Evolutionary conservation across 2,113 vertebrate species (phyloP).

Genomic region (Odobenus rosmarus): DNA sequence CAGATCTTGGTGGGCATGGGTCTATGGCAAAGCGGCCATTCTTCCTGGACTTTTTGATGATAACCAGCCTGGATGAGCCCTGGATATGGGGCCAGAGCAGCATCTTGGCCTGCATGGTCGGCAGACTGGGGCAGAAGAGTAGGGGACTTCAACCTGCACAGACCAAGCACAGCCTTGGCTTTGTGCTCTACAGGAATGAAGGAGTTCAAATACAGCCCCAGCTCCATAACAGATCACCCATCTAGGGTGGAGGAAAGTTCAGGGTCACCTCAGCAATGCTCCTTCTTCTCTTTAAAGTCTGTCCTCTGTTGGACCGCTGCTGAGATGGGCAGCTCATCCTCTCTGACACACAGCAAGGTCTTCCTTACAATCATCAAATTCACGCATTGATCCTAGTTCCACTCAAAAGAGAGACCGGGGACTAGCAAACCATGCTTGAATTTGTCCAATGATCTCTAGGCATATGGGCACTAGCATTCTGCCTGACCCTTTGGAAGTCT

Average conservation of each 20-base stretch:
- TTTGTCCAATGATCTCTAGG: not conserved
- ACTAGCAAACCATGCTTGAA: not conserved
- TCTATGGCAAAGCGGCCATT: not conserved
- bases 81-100: not conserved
- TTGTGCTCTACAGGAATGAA: not conserved
- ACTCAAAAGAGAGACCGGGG: not conserved
- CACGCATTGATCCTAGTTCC: not conserved
- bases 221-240: not conserved
- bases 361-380: not conserved
- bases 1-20: not conserved
- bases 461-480: not conserved
- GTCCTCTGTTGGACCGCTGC: not conserved
- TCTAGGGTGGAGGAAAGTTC: not conserved
- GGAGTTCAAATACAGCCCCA: not conserved
- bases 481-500: not conserved
- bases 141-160: not conserved
- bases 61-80: not conserved
- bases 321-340: not conserved
- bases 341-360: not conserved
- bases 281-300: not conserved
- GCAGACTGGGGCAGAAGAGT: not conserved
- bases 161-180: not conserved
- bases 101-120: not conserved
- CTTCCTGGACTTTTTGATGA: not conserved
- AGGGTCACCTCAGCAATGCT: not conserved